These are phyloP conservation scores for Microctenopoma stevenorrisi DNA, from an alignment of 2,797 vertebrate genomes.

Conservation along the genomic window DNA sequence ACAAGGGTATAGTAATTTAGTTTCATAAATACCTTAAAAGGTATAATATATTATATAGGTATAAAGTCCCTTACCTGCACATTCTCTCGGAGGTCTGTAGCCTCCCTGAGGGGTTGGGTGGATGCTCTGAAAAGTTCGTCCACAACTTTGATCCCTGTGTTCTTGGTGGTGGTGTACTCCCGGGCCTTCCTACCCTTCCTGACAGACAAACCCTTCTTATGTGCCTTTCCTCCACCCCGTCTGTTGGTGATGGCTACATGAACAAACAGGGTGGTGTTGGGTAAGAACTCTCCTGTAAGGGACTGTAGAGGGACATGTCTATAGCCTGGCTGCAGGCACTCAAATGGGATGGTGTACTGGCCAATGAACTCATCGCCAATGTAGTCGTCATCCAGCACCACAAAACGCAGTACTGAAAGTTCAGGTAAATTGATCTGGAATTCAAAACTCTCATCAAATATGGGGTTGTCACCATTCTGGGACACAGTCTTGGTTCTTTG, in stretches of 20 bases:
- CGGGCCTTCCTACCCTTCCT: slow-evolving; percentile 89
- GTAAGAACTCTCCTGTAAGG: slow-evolving; percentile 89
- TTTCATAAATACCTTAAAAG: neutral
- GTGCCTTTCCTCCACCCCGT: slow-evolving; percentile 88
- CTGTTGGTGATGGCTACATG: slow-evolving; percentile 93
- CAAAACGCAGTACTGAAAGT: slow-evolving; percentile 89
- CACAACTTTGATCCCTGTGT: slow-evolving; percentile 91
- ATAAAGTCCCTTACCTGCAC: slow-evolving; percentile 86
- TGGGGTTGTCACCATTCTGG: slow-evolving; percentile 91
- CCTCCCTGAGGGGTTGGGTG: slow-evolving; percentile 91
- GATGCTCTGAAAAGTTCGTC: slow-evolving; percentile 93
- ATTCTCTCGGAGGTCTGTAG: slow-evolving; percentile 93
- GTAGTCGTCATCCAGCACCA: slow-evolving; percentile 93
- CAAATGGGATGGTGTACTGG: slow-evolving; percentile 95
- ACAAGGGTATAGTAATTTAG: neutral
- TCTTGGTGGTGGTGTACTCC: slow-evolving; percentile 93
- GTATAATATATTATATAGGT: too few relatives aligned
- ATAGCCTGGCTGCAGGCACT: slow-evolving; percentile 93
- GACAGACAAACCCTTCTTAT: slow-evolving; percentile 89
- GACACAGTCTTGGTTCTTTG: slow-evolving; percentile 93
- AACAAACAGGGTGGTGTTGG: slow-evolving; percentile 91
- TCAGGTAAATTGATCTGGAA: slow-evolving; percentile 95
- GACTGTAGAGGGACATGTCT: slow-evolving; percentile 92
- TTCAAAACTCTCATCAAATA: slow-evolving; percentile 94
- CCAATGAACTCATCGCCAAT: slow-evolving; percentile 95